A percentile compares a stretch with the other conserved stretches of the same genome.
Conservation (phyloP, 2,888 invertebrate species). For the Tholera decimalis region DNA sequence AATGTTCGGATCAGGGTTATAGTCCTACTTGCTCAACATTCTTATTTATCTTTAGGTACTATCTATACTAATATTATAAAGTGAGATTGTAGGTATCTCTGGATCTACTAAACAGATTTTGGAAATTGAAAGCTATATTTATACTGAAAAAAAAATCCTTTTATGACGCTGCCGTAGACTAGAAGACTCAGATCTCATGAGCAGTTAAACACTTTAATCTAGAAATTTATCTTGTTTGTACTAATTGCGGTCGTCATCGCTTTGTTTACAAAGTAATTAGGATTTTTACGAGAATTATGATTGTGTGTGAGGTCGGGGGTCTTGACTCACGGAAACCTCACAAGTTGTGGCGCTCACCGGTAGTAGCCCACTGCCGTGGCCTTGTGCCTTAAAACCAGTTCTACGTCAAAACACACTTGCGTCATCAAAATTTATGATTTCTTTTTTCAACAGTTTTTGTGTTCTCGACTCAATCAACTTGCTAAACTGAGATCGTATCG, state of each 20-base stretch:
- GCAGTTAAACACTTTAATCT: conserved; percentile 6
- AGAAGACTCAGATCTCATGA: not conserved
- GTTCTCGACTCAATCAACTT: conserved; percentile 26
- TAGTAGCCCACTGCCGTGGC: not conserved
- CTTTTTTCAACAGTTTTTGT: conserved; percentile 17
- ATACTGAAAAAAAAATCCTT: too few species aligned
- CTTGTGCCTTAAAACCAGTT: conserved; percentile 24
- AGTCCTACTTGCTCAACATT: too few species aligned
- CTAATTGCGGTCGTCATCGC: not conserved
- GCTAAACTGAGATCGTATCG: conserved; percentile 8
- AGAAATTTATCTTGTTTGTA: conserved; percentile 2
- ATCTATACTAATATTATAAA: too few species aligned
- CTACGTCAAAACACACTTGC: conserved; percentile 22
- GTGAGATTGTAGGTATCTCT: too few species aligned
- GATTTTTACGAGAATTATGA: conserved; percentile 10
- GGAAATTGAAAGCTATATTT: too few species aligned
- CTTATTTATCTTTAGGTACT: too few species aligned
- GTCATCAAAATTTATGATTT: conserved; percentile 44
- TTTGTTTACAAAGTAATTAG: conserved; percentile 18
- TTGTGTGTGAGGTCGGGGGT: conserved; percentile 6
- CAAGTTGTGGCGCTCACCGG: conserved; percentile 5
- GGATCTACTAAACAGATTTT: too few species aligned
- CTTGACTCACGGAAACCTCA: conserved; percentile 30
- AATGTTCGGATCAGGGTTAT: too few species aligned
- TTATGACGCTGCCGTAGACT: too few species aligned